Percentiles rank a stretch among this genome's conserved stretches.
These are phyloP conservation scores for Grammomys surdaster DNA, from an alignment of 2,113 vertebrate species.

Conservation along the genomic window DNA sequence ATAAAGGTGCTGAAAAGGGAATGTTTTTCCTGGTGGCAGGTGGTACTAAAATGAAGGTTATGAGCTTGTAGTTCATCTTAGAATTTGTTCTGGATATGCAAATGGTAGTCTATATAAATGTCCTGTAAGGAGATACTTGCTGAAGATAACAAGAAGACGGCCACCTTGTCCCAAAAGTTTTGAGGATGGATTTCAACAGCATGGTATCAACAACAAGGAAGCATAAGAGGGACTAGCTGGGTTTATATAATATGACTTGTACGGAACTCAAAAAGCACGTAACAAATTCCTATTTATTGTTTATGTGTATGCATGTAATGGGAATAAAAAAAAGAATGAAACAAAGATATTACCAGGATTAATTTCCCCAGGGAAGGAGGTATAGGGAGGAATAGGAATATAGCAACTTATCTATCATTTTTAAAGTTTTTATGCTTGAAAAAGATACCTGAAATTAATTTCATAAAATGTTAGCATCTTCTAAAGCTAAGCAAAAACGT, in stretches of 20 bases:
- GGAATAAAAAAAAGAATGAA: not conserved
- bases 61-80: not conserved
- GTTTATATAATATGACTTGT: not conserved
- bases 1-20: not conserved
- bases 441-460: slow-evolving; percentile 19
- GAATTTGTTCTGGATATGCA: not conserved
- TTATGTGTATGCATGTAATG: not conserved
- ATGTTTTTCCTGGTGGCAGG: too few species aligned
- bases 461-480: not conserved
- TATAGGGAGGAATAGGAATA: not conserved
- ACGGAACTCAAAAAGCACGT: not conserved
- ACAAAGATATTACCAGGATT: not conserved
- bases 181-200: not conserved
- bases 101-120: not conserved
- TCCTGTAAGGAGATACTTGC: not conserved
- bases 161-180: not conserved
- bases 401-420: not conserved
- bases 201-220: not conserved
- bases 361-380: not conserved
- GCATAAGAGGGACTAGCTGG: not conserved
- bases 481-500: not conserved
- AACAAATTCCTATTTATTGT: not conserved
- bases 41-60: not conserved
- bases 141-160: not conserved
- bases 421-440: slow-evolving; percentile 45